A percentile compares a stretch with the other conserved stretches of the same genome.
Evolutionary conservation across 1,140 invertebrate genomes (phyloP).

Genomic region (Rhyacophila brunnea): DNA sequence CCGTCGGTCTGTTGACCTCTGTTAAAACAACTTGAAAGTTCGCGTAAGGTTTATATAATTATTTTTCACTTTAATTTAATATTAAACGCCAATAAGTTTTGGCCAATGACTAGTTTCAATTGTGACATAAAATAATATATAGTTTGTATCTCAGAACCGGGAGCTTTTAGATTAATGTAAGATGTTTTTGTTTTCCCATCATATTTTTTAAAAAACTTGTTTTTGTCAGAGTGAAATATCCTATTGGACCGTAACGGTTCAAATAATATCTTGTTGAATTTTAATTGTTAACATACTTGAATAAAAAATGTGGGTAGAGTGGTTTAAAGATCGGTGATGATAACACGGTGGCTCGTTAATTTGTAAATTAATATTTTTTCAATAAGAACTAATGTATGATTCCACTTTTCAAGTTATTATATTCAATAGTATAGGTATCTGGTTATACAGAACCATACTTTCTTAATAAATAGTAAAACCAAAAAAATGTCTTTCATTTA

Average conservation of each 20-base stretch:
- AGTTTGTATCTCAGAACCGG: not conserved
- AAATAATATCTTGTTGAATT: slow-evolving; percentile 34
- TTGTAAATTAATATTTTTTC: slow-evolving; percentile 34
- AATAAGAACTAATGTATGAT: slow-evolving; percentile 34
- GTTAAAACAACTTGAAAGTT: too few species aligned
- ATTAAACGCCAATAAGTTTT: too few species aligned
- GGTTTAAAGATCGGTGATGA: slow-evolving; percentile 16
- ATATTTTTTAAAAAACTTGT: slow-evolving; percentile 1
- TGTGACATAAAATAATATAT: not conserved
- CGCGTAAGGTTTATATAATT: too few species aligned
- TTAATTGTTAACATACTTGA: slow-evolving; percentile 34
- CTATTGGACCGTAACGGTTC: slow-evolving; percentile 24
- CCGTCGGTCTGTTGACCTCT: too few species aligned
- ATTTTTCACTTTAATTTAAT: too few species aligned
- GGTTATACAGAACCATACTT: slow-evolving; percentile 35
- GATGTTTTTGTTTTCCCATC: slow-evolving; percentile 6
- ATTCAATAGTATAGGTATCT: slow-evolving; percentile 33
- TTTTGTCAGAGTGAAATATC: slow-evolving; percentile 4
- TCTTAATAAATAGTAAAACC: slow-evolving; percentile 33
- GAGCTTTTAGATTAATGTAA: not conserved
- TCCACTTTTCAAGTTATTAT: slow-evolving; percentile 29
- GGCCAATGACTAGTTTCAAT: not conserved
- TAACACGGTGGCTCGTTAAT: slow-evolving; percentile 27
- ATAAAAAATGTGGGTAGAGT: slow-evolving; percentile 25
- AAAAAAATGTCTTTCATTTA: slow-evolving; percentile 18